Percentiles rank a stretch among this genome's conserved stretches.
Evolutionary conservation across 2,113 vertebrate genomes (phyloP).

Genomic region (Microtus montanus): DNA sequence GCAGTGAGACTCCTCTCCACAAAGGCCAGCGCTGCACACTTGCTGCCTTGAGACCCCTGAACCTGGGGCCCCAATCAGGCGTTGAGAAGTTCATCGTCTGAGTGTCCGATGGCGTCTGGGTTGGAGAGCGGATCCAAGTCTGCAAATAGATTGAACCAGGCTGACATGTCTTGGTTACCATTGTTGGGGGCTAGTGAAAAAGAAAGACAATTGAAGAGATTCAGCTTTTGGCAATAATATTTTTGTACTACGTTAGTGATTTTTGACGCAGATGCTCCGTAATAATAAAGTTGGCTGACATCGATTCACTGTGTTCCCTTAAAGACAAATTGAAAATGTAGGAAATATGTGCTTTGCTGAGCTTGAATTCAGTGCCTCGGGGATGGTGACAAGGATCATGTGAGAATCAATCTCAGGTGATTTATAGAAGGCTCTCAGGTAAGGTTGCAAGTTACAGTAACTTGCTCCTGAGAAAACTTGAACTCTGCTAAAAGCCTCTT

Average conservation of each 20-base stretch:
- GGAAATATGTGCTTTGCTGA: neutral
- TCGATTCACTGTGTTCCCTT: neutral
- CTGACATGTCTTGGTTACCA: slow-evolving; percentile 86
- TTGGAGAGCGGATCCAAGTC: slow-evolving; percentile 91
- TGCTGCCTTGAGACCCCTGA: slow-evolving; percentile 39
- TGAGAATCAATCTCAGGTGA: neutral
- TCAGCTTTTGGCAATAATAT: slow-evolving; percentile 36
- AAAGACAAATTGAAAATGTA: slow-evolving; percentile 15
- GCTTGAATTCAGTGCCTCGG: neutral
- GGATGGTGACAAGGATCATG: neutral
- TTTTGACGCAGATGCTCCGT: slow-evolving; percentile 56
- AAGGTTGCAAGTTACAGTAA: slow-evolving; percentile 40
- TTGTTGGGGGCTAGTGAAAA: slow-evolving; percentile 74
- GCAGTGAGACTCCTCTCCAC: slow-evolving; percentile 43
- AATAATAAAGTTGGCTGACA: slow-evolving; percentile 27
- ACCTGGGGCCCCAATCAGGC: slow-evolving; percentile 78
- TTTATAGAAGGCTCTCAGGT: neutral
- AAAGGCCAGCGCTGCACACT: slow-evolving; percentile 13
- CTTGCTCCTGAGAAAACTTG: neutral
- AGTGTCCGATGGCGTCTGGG: slow-evolving; percentile 88
- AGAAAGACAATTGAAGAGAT: slow-evolving; percentile 6
- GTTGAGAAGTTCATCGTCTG: slow-evolving; percentile 87
- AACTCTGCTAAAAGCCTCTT: neutral
- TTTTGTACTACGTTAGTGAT: slow-evolving; percentile 1
- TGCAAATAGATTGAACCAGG: slow-evolving; percentile 89